A percentile compares a stretch with the other conserved stretches of the same genome.
These are phyloP conservation scores for Creontiades dilutus DNA, from an alignment of 2,888 invertebrate species.

Conservation along the genomic window DNA sequence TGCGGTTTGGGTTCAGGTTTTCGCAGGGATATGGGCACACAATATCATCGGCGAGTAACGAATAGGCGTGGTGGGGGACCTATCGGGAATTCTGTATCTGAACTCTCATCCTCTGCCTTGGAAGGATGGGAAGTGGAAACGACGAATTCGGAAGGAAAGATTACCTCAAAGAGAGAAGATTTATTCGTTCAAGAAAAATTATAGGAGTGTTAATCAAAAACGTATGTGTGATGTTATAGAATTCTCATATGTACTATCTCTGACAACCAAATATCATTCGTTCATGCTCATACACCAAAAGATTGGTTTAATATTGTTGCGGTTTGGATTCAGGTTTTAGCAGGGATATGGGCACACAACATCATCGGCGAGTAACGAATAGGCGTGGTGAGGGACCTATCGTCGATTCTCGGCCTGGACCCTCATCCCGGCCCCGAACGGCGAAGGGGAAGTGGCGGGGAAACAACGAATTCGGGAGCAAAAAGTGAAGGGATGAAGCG, in stretches of 20 bases:
- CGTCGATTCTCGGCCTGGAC: conserved; percentile 9
- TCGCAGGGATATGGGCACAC: neutral
- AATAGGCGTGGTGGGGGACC: neutral
- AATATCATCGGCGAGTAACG: neutral
- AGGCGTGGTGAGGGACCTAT: neutral
- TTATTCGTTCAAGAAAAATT: no score
- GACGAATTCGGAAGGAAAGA: conserved; percentile 20
- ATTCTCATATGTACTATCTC: conserved; percentile 1
- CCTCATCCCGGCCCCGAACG: neutral
- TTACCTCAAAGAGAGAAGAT: no score
- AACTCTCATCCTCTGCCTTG: neutral
- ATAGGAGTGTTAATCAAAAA: conserved; percentile 44
- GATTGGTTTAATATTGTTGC: neutral
- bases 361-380: neutral
- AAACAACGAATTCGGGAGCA: neutral
- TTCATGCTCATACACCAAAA: neutral
- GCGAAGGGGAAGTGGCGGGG: neutral
- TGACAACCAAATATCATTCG: no score
- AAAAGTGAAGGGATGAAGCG: conserved; percentile 48
- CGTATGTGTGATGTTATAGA: conserved; percentile 35
- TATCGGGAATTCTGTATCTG: conserved; percentile 1
- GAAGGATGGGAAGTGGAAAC: neutral
- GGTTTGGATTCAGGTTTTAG: neutral
- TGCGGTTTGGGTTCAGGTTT: neutral
- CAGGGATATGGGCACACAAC: neutral